A percentile compares a stretch with the other conserved stretches of the same genome.
Evolutionary conservation across 2,888 invertebrate species (phyloP).

Genomic region (Drosophila infuscata): DNA sequence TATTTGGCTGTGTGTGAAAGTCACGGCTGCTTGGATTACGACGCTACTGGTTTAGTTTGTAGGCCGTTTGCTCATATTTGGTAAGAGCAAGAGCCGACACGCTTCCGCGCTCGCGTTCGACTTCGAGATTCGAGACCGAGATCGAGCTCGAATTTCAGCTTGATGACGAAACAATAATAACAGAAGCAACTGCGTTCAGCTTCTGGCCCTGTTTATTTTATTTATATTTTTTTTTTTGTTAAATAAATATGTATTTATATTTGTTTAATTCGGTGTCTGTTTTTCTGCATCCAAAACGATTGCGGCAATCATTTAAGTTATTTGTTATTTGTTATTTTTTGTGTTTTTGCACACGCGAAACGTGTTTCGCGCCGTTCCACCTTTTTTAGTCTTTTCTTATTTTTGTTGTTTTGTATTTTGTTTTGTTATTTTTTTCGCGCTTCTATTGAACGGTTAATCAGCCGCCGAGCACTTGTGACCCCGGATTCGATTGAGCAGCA

Average conservation of each 20-base stretch:
- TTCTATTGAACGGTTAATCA: conserved; percentile 74
- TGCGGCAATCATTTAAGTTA: conserved; percentile 54
- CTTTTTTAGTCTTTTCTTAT: conserved; percentile 43
- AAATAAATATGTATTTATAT: conserved; percentile 22
- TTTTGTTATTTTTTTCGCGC: conserved; percentile 40
- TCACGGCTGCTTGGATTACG: conserved; percentile 59
- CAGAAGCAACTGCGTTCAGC: not conserved
- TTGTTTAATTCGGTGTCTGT: conserved; percentile 44
- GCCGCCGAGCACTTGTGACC: conserved; percentile 65
- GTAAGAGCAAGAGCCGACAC: conserved; percentile 58
- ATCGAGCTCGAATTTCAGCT: conserved; percentile 27
- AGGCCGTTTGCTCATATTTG: conserved; percentile 70
- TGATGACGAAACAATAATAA: conserved; percentile 15
- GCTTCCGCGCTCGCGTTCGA: conserved; percentile 48
- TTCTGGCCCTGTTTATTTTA: conserved; percentile 7
- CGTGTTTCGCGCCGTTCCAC: conserved; percentile 56
- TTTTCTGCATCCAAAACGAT: conserved; percentile 20
- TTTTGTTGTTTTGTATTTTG: conserved; percentile 32
- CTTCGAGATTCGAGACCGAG: conserved; percentile 29
- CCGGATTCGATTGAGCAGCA: conserved; percentile 63
- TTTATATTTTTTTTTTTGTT: conserved; percentile 12
- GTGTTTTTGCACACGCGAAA: conserved; percentile 31
- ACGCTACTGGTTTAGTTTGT: conserved; percentile 15
- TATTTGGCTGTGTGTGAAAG: conserved; percentile 7
- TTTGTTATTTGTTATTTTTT: conserved; percentile 42